A percentile compares a stretch with the other conserved stretches of the same genome.
Conservation (phyloP, 2,888 invertebrate species). For the Cremastinae sp. region DNA sequence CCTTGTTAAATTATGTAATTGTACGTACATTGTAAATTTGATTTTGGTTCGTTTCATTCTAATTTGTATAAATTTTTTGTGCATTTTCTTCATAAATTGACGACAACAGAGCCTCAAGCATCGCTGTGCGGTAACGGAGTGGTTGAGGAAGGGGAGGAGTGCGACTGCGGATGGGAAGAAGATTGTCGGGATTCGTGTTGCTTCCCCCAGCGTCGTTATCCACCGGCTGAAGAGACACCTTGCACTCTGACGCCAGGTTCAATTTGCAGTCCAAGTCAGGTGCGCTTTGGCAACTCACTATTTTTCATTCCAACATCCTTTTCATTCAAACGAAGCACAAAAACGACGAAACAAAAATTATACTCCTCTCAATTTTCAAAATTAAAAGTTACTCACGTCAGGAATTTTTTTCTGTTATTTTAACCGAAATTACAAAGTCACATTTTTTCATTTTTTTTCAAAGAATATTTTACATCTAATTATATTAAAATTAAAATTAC, state of each 20-base stretch:
- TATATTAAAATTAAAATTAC: no score
- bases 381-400: no score
- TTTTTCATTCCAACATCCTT: background rate
- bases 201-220: constrained; percentile 92
- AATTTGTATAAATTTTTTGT: background rate
- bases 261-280: constrained; percentile 91
- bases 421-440: no score
- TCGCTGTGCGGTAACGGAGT: constrained; percentile 99
- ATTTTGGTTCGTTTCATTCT: no score
- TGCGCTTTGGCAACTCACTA: constrained; percentile 71
- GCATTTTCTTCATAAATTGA: constrained; percentile 4
- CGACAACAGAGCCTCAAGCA: constrained; percentile 89
- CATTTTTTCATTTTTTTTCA: no score
- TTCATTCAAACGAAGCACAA: background rate
- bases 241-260: constrained; percentile 92
- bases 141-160: constrained; percentile 97
- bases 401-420: no score
- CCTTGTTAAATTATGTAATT: no score
- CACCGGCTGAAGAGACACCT: constrained; percentile 89
- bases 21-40: no score
- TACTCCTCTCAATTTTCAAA: no score
- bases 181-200: constrained; percentile 97
- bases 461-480: no score
- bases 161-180: constrained; percentile 99
- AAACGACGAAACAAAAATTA: no score